phyloP scores from a whole-genome alignment of 2,797 vertebrate species.

The Yasuhikotakia modesta region DNA sequence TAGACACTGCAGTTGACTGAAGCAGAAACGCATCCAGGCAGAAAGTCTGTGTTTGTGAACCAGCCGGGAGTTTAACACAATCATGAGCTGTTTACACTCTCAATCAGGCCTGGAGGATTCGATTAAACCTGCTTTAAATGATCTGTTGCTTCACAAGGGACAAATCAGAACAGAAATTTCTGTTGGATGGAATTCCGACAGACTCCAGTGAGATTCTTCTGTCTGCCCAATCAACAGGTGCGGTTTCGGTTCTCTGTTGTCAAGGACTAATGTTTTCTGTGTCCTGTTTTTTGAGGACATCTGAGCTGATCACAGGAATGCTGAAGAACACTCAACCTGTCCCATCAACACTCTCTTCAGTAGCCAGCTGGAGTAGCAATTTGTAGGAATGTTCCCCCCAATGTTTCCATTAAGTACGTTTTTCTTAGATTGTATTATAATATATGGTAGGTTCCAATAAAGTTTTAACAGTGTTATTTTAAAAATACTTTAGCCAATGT shows the following conservation, averaged over 20 bases:
- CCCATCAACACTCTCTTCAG: constrained; percentile 3
- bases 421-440: too few species aligned
- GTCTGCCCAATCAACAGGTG: constrained; percentile 65
- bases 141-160: constrained; percentile 15
- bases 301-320: constrained; percentile 33
- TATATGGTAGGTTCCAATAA: too few species aligned
- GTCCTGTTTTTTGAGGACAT: not conserved
- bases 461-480: too few species aligned
- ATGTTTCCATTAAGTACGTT: too few species aligned
- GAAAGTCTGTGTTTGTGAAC: constrained; percentile 29
- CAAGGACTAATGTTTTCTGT: constrained; percentile 54
- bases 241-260: constrained; percentile 51
- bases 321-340: constrained; percentile 28
- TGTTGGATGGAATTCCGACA: not conserved
- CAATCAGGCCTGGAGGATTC: constrained; percentile 42
- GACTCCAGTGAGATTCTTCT: constrained; percentile 48
- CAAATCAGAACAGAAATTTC: not conserved
- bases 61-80: constrained; percentile 31
- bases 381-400: too few species aligned
- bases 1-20: constrained; percentile 38
- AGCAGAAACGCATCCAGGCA: constrained; percentile 44
- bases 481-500: too few species aligned
- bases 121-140: constrained; percentile 36
- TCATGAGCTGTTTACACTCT: constrained; percentile 48
- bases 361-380: not conserved